Conservation (phyloP, 2,797 vertebrate genomes). For the Anomalospiza imberbis region DNA sequence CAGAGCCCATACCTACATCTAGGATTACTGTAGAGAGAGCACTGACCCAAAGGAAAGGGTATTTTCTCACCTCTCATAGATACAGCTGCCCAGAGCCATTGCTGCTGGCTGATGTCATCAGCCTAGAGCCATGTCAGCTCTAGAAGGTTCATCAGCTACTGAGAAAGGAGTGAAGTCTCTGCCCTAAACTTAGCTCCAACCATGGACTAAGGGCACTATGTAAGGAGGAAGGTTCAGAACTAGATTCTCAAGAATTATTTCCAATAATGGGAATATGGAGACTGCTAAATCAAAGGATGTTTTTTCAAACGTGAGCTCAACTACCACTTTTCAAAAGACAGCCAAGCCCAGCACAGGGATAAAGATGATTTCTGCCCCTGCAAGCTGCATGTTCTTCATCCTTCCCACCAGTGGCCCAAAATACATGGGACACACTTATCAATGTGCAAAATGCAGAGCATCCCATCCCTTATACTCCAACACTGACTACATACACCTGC, state of each 20-base stretch:
- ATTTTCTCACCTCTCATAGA: background rate
- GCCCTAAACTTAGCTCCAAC: background rate
- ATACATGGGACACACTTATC: background rate
- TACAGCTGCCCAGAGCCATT: background rate
- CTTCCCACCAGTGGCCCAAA: background rate
- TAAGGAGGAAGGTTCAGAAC: background rate
- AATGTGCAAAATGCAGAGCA: background rate
- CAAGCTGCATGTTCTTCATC: background rate
- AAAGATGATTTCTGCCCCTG: background rate
- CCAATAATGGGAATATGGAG: background rate
- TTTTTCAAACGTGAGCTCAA: background rate
- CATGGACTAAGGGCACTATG: background rate
- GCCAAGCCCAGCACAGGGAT: background rate
- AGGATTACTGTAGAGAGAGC: background rate
- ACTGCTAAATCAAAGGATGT: background rate
- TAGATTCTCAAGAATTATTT: background rate
- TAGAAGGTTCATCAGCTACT: background rate
- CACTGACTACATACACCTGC: background rate
- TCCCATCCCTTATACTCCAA: background rate
- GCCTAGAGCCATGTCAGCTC: background rate
- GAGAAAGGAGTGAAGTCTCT: background rate
- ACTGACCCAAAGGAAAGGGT: background rate
- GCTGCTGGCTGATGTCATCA: background rate
- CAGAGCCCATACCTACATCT: background rate
- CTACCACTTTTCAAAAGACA: background rate